Evolutionary conservation across 2,113 vertebrate genomes (phyloP), one percentile per base, ranked within the genome.

Genomic region (Ictalurus punctatus): DNA sequence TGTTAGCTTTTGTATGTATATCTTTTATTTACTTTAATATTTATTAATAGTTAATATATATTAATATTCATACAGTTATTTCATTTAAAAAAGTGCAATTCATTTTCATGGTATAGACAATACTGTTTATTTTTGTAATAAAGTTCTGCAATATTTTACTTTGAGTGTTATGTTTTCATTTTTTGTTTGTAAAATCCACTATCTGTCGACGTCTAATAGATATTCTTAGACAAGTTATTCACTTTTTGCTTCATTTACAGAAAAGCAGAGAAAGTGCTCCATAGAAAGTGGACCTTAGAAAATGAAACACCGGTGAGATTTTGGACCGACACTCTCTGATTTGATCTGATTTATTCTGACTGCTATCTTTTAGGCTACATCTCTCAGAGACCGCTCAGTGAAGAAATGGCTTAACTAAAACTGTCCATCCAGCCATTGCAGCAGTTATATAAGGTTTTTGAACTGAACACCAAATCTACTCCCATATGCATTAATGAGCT

Each of bases 401-500:
- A 80, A 52, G 74, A 63, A 58, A 79, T 2, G 67, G 16, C 27
- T 86, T 76, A 23, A 63, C 58, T 12, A 12, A 48, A 79, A 65
- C 58, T 34, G 40, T 73, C 21, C 52, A 25, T 59, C 3, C 73
- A 63, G 56, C 10, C 40, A 21, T 23, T 65, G 40, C 17, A 0
- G 6, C n/a, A 30, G 19, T 76, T 76, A 76, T 76, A 10, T 79
- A 52, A 81, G 25, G 52, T 81, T 58, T 81, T 30, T 10, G 1
- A 81, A 10, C 37, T 19, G 8, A 74, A 74, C 37, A 23, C 17
- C 71, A 74, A 13, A 23, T 54, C 40, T 16, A 52, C 12, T 85
- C 25, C 44, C 27, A 9, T 86, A 54, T 85, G 85, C 85, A 86
- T 59, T 61, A 37, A 56, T 61, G 19, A 59, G n/a, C 23, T 56